These are phyloP conservation scores for Leucoptera coffeella DNA, from an alignment of 2,888 invertebrate genomes.

Conservation along the genomic window DNA sequence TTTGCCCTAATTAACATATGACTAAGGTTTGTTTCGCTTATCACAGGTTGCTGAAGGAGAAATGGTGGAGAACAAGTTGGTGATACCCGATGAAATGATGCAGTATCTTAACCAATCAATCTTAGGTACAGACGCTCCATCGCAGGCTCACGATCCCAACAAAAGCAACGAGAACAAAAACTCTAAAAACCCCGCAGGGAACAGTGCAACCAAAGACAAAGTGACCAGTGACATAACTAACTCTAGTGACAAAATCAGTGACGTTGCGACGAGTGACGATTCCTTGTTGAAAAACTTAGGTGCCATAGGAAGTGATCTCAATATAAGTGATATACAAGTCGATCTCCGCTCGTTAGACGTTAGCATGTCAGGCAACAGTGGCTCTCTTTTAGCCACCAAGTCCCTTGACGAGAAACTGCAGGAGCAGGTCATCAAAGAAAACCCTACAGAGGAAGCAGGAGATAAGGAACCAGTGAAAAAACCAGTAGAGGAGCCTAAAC, in stretches of 20 bases:
- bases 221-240: constrained; percentile 21
- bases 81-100: constrained; percentile 95
- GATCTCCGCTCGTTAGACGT: constrained; percentile 51
- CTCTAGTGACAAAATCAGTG: constrained; percentile 44
- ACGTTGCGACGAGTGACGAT: constrained; percentile 47
- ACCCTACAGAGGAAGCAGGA: constrained; percentile 19
- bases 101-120: constrained; percentile 82
- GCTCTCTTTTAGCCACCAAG: constrained; percentile 32
- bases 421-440: constrained; percentile 38
- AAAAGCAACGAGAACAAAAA: constrained; percentile 24
- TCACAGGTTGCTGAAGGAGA: constrained; percentile 75
- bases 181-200: constrained; percentile 18
- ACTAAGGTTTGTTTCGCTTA: background rate
- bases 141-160: constrained; percentile 38
- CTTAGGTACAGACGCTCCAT: constrained; percentile 48
- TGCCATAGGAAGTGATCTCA: constrained; percentile 55
- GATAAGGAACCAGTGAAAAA: too few relatives aligned
- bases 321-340: constrained; percentile 51
- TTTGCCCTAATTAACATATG: too few relatives aligned
- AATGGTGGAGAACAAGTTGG: constrained; percentile 88
- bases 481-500: constrained; percentile 14
- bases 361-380: constrained; percentile 48
- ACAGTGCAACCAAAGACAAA: constrained; percentile 36
- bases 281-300: constrained; percentile 48
- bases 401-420: constrained; percentile 37